Conservation (phyloP, 2,797 vertebrate species). For the Helostoma temminkii region DNA sequence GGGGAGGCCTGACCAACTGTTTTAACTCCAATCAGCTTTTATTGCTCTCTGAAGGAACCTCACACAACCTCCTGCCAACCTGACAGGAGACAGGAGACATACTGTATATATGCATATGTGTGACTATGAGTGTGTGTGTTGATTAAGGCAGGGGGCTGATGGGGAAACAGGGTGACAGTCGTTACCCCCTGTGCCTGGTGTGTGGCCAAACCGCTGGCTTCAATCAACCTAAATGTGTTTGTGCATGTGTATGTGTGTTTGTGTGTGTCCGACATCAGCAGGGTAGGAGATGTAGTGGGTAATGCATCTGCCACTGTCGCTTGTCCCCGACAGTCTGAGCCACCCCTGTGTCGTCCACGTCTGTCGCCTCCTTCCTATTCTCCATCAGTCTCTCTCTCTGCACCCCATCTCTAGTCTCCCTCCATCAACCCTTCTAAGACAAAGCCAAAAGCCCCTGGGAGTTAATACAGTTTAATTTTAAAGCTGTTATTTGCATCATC, state of each 20-base stretch:
- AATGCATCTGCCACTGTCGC: conserved; percentile 79
- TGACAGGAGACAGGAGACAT: conserved; percentile 40
- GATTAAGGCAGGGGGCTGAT: conserved; percentile 61
- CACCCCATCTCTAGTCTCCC: conserved; percentile 24
- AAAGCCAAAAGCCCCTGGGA: conserved; percentile 62
- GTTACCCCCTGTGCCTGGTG: conserved; percentile 66
- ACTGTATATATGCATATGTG: conserved; percentile 21
- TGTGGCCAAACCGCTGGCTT: conserved; percentile 73
- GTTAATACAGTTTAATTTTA: conserved; percentile 43
- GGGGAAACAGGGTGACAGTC: conserved; percentile 63
- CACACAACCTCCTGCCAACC: conserved; percentile 58
- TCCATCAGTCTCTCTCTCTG: conserved; percentile 71
- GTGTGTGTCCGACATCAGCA: conserved; percentile 52
- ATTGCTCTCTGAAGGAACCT: conserved; percentile 78
- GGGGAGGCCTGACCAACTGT: conserved; percentile 76
- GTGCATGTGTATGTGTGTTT: conserved; percentile 15
- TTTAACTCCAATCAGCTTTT: conserved; percentile 85
- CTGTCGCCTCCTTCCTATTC: conserved; percentile 69
- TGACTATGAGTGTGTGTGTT: conserved; percentile 27
- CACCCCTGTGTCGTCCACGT: conserved; percentile 69
- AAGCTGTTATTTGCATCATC: conserved; percentile 10
- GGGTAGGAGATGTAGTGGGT: conserved; percentile 77
- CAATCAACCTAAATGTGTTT: conserved; percentile 67
- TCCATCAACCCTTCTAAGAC: conserved; percentile 50
- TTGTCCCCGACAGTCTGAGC: conserved; percentile 60